Conservation (phyloP, 2,888 invertebrate genomes). For the Piscicola geometra region DNA sequence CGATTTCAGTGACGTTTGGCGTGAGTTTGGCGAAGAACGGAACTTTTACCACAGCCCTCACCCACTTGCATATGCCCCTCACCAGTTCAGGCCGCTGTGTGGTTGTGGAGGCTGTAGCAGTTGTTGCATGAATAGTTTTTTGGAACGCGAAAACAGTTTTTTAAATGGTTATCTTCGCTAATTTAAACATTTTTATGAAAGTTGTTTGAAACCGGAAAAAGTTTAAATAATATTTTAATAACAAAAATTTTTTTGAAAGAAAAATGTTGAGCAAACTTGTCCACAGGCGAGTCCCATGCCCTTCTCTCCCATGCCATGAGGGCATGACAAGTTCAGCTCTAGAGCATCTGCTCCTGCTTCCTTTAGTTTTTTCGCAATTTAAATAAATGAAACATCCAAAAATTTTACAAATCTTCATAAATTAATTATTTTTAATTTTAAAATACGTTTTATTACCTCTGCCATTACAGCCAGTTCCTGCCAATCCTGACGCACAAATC, state of each 20-base stretch:
- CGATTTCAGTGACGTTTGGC: slow-evolving; percentile 92
- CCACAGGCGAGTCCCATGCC: slow-evolving; percentile 99
- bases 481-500: slow-evolving; percentile 83
- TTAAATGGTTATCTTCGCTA: no score
- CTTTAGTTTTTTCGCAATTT: slow-evolving; percentile 46
- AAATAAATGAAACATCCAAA: slow-evolving; percentile 45
- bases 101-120: no score
- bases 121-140: background rate
- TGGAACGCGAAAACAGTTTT: no score
- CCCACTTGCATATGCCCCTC: slow-evolving; percentile 83
- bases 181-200: no score
- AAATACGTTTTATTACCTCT: no score
- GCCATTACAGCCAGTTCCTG: slow-evolving; percentile 71
- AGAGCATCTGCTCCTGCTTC: slow-evolving; percentile 84
- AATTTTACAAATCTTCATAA: background rate
- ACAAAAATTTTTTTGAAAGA: no score
- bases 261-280: slow-evolving; percentile 63
- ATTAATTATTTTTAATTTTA: no score
- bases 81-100: slow-evolving; percentile 77
- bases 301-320: slow-evolving; percentile 96
- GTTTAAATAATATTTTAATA: no score
- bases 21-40: slow-evolving; percentile 96
- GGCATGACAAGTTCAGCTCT: slow-evolving; percentile 92
- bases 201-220: no score
- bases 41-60: slow-evolving; percentile 75